These are phyloP conservation scores for Podarcis lilfordi DNA, from an alignment of 2,797 vertebrate species.

Conservation along the genomic window DNA sequence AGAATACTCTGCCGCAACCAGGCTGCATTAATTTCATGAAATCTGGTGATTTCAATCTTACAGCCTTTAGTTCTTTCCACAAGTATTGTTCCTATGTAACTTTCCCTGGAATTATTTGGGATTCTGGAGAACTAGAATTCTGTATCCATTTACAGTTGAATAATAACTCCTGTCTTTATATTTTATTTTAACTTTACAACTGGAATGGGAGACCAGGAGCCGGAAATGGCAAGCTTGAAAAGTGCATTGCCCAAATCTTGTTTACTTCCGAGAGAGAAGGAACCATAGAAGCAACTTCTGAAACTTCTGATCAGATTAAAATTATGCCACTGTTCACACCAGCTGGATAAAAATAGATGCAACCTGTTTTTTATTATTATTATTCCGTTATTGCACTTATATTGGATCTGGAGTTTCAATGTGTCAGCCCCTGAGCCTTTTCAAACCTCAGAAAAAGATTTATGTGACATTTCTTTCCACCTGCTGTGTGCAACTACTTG, in stretches of 20 bases:
- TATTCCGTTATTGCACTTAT: constrained; percentile 16
- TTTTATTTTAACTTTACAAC: not conserved
- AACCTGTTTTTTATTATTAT: not conserved
- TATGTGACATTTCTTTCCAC: not conserved
- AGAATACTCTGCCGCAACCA: not conserved
- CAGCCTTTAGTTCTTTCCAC: not conserved
- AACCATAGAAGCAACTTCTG: constrained; percentile 11
- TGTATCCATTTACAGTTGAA: not conserved
- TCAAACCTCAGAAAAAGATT: not conserved
- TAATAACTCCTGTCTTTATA: not conserved
- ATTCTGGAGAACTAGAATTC: not conserved
- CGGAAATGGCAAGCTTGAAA: not conserved
- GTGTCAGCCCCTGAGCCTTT: not conserved
- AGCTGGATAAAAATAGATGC: constrained; percentile 23
- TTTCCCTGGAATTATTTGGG: not conserved
- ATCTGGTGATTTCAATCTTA: not conserved
- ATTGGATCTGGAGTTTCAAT: not conserved
- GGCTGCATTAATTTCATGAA: not conserved
- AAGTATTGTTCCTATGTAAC: too few species aligned
- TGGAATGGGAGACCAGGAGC: not conserved
- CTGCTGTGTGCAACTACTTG: not conserved
- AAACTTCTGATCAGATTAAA: constrained; percentile 7
- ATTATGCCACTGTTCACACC: not conserved
- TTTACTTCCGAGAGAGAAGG: constrained; percentile 10
- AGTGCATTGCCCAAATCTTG: not conserved